Conservation (phyloP, 2,888 invertebrate genomes). For the Lydus trimaculatus region DNA sequence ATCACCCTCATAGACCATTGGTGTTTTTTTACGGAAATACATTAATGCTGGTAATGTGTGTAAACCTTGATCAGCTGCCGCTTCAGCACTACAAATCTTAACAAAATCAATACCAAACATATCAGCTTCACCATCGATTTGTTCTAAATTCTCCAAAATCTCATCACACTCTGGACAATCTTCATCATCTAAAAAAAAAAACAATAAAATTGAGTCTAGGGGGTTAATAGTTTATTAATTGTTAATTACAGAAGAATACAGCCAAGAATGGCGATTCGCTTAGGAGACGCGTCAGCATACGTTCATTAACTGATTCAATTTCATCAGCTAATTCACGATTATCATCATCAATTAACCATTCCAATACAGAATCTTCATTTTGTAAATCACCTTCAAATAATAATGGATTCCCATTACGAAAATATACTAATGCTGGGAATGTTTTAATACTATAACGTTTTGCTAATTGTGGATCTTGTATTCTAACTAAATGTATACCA, state of each 20-base stretch:
- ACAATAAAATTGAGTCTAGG: background rate
- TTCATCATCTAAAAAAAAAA: slow-evolving; percentile 74
- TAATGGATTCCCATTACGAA: slow-evolving; percentile 87
- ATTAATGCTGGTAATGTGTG: slow-evolving; percentile 86
- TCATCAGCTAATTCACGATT: slow-evolving; percentile 93
- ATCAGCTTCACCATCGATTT: slow-evolving; percentile 95
- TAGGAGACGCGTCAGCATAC: slow-evolving; percentile 86
- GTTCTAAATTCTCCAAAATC: slow-evolving; percentile 88
- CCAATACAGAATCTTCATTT: slow-evolving; percentile 89
- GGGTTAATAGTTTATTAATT: background rate
- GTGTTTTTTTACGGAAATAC: slow-evolving; percentile 82
- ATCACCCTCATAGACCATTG: slow-evolving; percentile 90
- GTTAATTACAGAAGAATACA: slow-evolving; percentile 86
- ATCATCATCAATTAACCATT: slow-evolving; percentile 93
- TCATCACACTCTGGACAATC: slow-evolving; percentile 92
- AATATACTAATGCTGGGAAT: slow-evolving; percentile 90
- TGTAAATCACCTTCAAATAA: slow-evolving; percentile 91
- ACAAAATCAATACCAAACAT: slow-evolving; percentile 94
- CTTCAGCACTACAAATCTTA: slow-evolving; percentile 84
- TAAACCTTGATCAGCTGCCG: slow-evolving; percentile 82
- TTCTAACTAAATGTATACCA: slow-evolving; percentile 93
- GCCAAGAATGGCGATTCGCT: slow-evolving; percentile 87
- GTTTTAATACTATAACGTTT: slow-evolving; percentile 94
- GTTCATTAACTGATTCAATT: slow-evolving; percentile 90
- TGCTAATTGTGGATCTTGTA: slow-evolving; percentile 89